Conservation (phyloP, 1,140 invertebrate species). For the Pachypeltis micranthus region DNA sequence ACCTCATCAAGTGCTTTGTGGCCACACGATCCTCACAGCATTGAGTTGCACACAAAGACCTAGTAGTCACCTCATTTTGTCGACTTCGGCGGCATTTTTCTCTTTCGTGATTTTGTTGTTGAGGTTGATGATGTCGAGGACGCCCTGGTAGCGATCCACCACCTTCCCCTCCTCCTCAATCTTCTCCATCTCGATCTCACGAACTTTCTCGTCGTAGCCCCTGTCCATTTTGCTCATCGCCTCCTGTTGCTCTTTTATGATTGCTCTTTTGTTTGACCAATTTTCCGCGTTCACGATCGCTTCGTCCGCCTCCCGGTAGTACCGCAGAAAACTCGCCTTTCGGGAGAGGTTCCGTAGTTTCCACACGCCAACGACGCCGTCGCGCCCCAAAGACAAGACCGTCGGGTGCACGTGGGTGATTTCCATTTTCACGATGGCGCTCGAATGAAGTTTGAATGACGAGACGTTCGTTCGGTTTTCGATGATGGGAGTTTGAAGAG, state of each 20-base stretch:
- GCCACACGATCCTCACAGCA: too few relatives aligned
- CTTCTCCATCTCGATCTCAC: not conserved
- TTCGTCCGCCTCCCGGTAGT: not conserved
- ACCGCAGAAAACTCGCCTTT: not conserved
- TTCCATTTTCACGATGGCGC: not conserved
- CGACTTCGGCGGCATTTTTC: not conserved
- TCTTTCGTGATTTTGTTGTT: not conserved
- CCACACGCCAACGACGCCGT: not conserved
- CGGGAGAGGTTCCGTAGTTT: not conserved
- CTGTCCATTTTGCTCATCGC: not conserved
- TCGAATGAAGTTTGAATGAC: not conserved
- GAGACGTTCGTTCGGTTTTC: not conserved
- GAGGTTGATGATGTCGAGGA: not conserved
- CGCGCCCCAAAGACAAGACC: not conserved
- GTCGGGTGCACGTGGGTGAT: not conserved
- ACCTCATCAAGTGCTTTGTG: too few relatives aligned
- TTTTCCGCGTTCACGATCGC: not conserved
- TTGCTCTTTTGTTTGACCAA: not conserved
- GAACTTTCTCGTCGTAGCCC: not conserved
- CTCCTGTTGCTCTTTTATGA: not conserved
- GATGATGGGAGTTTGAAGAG: not conserved
- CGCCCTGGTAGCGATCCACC: not conserved
- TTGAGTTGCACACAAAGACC: too few relatives aligned
- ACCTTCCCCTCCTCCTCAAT: not conserved
- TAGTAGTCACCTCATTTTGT: not conserved